Evolutionary conservation across 2,888 invertebrate genomes (phyloP).

Genomic region (Lasioglossum morio): DNA sequence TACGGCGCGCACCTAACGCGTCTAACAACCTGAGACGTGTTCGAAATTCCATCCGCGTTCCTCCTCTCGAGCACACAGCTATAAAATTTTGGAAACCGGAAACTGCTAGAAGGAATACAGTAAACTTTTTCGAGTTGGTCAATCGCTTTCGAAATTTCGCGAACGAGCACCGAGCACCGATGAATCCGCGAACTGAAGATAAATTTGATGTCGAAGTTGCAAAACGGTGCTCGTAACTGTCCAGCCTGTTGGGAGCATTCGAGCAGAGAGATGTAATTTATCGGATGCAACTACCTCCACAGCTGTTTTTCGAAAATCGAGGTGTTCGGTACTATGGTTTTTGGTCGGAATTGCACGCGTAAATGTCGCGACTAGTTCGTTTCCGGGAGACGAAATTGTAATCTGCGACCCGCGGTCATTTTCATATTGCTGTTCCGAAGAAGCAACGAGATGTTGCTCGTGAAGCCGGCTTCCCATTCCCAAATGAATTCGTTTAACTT

Average conservation of each 20-base stretch:
- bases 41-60: constrained; percentile 10
- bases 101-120: neutral
- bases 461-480: neutral
- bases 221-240: constrained; percentile 4
- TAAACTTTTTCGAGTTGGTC: neutral
- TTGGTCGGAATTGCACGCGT: constrained; percentile 7
- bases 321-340: constrained; percentile 14
- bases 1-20: neutral
- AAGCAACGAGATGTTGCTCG: neutral
- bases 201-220: neutral
- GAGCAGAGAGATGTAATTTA: constrained; percentile 22
- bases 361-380: neutral
- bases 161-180: neutral
- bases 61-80: neutral
- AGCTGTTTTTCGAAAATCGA: constrained; percentile 18
- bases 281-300: neutral
- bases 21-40: constrained; percentile 33
- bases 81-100: neutral
- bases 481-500: constrained; percentile 1
- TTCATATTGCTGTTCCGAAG: neutral
- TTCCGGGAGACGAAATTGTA: neutral
- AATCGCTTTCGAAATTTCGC: neutral
- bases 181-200: neutral
- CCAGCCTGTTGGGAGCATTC: constrained; percentile 17
- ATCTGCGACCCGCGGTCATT: neutral